phyloP scores from a whole-genome alignment of 2,888 invertebrate species.

The Chironomus tentans region DNA sequence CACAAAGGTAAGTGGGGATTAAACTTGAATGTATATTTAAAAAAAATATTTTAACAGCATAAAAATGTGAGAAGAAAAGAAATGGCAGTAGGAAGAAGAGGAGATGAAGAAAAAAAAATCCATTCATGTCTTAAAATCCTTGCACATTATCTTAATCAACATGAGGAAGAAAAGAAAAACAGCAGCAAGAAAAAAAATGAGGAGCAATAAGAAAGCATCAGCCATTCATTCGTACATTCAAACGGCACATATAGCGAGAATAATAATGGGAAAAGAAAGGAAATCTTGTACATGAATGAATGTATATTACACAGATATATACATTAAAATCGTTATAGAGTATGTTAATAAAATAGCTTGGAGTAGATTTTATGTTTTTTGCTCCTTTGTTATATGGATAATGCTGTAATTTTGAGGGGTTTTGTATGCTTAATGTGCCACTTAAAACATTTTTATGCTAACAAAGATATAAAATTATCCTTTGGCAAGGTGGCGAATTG shows the following conservation, averaged over 20 bases:
- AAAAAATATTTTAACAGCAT: not conserved
- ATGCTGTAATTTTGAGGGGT: conserved; percentile 26
- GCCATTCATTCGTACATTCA: no score
- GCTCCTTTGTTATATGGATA: conserved; percentile 20
- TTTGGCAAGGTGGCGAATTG: conserved; percentile 27
- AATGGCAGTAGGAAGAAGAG: not conserved
- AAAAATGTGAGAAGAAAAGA: no score
- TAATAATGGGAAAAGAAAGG: not conserved
- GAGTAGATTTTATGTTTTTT: conserved; percentile 27
- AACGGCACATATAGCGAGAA: not conserved
- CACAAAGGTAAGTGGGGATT: conserved; percentile 60
- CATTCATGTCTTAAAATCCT: conserved; percentile 6
- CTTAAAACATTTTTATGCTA: conserved; percentile 27
- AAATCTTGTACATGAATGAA: not conserved
- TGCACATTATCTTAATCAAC: conserved; percentile 1
- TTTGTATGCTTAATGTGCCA: conserved; percentile 26
- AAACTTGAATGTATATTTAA: not conserved
- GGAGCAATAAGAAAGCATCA: not conserved
- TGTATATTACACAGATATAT: not conserved
- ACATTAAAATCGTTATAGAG: conserved; percentile 22
- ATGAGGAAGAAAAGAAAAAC: not conserved
- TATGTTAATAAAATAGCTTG: conserved; percentile 27
- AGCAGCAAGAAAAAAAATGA: no score
- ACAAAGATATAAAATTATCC: conserved; percentile 26
- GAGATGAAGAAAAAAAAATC: not conserved